phyloP scores from a whole-genome alignment of 2,888 invertebrate genomes.

The Drosophila neotestacea region DNA sequence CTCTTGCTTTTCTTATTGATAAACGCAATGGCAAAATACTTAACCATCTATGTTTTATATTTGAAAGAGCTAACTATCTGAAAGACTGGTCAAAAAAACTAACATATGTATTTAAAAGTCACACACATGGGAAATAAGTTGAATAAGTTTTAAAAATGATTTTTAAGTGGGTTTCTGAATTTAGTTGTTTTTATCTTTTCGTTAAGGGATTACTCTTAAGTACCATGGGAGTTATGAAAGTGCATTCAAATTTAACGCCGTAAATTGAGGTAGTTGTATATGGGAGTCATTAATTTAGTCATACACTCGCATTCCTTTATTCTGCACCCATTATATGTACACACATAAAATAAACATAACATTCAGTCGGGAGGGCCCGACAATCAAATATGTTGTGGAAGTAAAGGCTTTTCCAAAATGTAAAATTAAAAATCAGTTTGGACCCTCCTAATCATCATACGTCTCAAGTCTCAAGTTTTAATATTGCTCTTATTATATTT shows the following conservation, averaged over 20 bases:
- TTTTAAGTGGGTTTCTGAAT: too few species aligned
- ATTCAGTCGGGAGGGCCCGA: conserved; percentile 10
- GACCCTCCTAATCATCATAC: too few species aligned
- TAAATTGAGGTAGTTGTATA: not conserved
- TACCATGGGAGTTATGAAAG: not conserved
- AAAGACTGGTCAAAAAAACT: too few species aligned
- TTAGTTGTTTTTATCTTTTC: not conserved
- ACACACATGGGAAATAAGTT: too few species aligned
- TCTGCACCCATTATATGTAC: not conserved
- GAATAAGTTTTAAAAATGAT: too few species aligned
- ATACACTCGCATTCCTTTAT: not conserved
- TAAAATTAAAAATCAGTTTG: too few species aligned
- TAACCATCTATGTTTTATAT: not conserved
- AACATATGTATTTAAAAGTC: too few species aligned
- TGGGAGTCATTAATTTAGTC: conserved; percentile 19
- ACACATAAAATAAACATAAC: conserved; percentile 49
- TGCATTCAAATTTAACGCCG: too few species aligned
- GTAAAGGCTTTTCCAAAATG: too few species aligned
- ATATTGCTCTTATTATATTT: too few species aligned
- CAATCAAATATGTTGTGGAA: conserved; percentile 22
- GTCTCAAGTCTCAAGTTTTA: too few species aligned
- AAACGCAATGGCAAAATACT: not conserved
- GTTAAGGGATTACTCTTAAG: not conserved
- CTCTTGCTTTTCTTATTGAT: not conserved
- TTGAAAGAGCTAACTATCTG: too few species aligned